phyloP scores from a whole-genome alignment of 2,888 invertebrate genomes.

The Microctonus aethiopoides region DNA sequence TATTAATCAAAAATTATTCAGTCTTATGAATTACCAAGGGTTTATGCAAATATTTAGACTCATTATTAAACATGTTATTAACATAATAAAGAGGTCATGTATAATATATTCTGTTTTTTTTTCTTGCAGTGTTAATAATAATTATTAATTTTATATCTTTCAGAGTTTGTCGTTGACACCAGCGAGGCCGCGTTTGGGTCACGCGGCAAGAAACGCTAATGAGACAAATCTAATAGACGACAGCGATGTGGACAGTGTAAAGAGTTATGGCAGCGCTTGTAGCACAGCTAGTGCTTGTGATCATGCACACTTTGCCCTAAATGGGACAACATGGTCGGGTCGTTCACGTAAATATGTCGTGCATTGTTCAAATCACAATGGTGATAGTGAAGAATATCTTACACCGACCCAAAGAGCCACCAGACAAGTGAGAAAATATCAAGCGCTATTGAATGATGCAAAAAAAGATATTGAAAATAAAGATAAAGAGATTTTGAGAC shows the following conservation, averaged over 20 bases:
- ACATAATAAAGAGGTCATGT: not conserved
- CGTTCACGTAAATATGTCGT: slow-evolving; percentile 78
- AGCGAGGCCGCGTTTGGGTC: slow-evolving; percentile 56
- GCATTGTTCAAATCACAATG: slow-evolving; percentile 85
- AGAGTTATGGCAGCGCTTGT: slow-evolving; percentile 80
- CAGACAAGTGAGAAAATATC: slow-evolving; percentile 80
- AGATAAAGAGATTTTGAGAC: slow-evolving; percentile 82
- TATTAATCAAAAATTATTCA: too few relatives aligned
- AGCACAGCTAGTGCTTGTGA: slow-evolving; percentile 85
- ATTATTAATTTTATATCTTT: slow-evolving; percentile 26
- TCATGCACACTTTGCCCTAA: slow-evolving; percentile 82
- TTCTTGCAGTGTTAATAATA: not conserved
- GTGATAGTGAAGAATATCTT: slow-evolving; percentile 84
- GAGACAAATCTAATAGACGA: slow-evolving; percentile 65
- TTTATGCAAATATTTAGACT: too few relatives aligned
- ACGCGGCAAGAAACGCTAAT: slow-evolving; percentile 51
- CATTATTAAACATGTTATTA: not conserved
- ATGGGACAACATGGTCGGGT: slow-evolving; percentile 72
- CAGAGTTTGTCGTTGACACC: slow-evolving; percentile 65
- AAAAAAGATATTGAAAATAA: slow-evolving; percentile 83
- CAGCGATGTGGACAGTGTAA: slow-evolving; percentile 80
- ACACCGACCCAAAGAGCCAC: slow-evolving; percentile 90
- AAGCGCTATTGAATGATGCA: slow-evolving; percentile 76
- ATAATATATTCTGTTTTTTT: not conserved
- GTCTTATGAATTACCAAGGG: too few relatives aligned